These are phyloP conservation scores for Tetrax tetrax DNA, from an alignment of 2,113 vertebrate genomes.

Conservation along the genomic window DNA sequence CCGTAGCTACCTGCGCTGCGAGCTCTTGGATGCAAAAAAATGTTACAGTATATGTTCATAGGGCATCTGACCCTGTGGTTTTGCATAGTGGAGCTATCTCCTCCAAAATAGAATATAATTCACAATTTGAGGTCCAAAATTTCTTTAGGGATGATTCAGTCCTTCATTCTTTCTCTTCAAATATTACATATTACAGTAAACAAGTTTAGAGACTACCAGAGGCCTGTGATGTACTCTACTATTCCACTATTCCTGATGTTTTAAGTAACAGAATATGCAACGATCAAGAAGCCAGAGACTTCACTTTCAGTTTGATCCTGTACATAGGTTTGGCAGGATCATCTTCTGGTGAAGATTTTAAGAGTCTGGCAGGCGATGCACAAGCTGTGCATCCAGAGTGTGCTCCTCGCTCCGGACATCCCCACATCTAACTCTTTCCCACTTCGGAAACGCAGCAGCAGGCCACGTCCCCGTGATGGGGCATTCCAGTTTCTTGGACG, in stretches of 20 bases:
- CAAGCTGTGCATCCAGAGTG: no score
- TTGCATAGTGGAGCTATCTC: neutral
- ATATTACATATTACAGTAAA: neutral
- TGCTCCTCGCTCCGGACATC: accelerated
- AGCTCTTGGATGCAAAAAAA: neutral
- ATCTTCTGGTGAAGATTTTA: neutral
- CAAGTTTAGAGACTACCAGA: neutral
- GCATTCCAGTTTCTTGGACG: neutral
- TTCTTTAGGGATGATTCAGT: neutral
- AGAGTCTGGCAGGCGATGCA: neutral
- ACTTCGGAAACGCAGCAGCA: neutral
- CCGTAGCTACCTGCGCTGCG: neutral
- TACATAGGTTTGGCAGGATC: accelerated
- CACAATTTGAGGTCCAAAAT: neutral
- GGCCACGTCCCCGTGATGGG: neutral
- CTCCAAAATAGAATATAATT: neutral
- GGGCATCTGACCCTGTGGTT: neutral
- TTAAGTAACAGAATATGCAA: neutral
- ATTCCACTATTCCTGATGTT: neutral
- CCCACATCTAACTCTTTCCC: neutral
- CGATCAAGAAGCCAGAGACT: neutral
- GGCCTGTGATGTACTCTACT: neutral
- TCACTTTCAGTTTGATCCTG: neutral
- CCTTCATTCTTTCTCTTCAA: neutral
- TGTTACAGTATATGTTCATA: neutral